Evolutionary conservation across 1,140 invertebrate species (phyloP).

Genomic region (Bombus confusus): DNA sequence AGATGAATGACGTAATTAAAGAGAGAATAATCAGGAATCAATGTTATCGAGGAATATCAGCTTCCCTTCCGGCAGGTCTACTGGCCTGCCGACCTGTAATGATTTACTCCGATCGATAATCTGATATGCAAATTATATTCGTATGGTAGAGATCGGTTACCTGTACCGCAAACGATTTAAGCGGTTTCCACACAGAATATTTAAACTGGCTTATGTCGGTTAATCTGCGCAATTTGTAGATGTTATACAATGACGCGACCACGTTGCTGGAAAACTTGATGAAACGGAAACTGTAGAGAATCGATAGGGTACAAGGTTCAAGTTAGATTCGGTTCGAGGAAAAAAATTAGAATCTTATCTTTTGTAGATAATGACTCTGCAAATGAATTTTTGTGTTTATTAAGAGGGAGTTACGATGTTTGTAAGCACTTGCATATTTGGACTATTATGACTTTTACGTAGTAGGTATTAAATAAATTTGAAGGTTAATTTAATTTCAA

Average conservation of each 20-base stretch:
- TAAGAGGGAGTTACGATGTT: too few relatives aligned
- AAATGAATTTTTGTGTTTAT: not conserved
- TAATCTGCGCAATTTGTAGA: constrained; percentile 15
- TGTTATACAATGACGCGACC: not conserved
- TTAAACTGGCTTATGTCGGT: constrained; percentile 21
- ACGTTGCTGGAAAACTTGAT: not conserved
- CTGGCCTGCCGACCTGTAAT: constrained; percentile 58
- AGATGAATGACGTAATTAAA: constrained; percentile 54
- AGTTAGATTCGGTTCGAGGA: not conserved
- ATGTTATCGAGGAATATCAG: constrained; percentile 57
- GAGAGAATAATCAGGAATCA: constrained; percentile 65
- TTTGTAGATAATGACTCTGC: too few relatives aligned
- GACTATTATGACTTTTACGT: not conserved
- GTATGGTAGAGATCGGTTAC: constrained; percentile 64
- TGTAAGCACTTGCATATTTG: not conserved
- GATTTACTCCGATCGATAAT: constrained; percentile 70
- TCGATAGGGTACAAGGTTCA: not conserved
- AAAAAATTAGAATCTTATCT: not conserved
- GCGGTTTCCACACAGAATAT: constrained; percentile 51
- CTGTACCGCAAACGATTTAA: constrained; percentile 54
- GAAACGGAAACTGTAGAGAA: not conserved
- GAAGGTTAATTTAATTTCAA: not conserved
- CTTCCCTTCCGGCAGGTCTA: constrained; percentile 61
- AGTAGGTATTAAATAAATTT: not conserved
- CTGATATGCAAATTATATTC: constrained; percentile 71